These are phyloP conservation scores for Lasioglossum calceatum DNA, from an alignment of 2,888 invertebrate genomes.

Conservation along the genomic window DNA sequence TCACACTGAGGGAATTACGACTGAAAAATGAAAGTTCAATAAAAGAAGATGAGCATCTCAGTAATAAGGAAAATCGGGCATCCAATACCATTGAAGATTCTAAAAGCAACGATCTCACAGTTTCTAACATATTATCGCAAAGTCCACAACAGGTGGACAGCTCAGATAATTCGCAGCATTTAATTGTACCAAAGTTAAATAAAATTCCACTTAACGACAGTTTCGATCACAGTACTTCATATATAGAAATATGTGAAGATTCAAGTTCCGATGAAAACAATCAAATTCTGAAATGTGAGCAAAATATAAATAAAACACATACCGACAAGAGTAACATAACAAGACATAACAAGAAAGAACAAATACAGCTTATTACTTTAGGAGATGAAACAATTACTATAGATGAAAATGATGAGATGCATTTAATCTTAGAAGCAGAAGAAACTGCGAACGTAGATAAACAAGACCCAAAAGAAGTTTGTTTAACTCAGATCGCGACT, in stretches of 20 bases:
- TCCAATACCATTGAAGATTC: slow-evolving; percentile 33
- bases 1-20: background rate
- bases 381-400: background rate
- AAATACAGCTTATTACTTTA: background rate
- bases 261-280: slow-evolving; percentile 11
- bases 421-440: background rate
- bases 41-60: slow-evolving; percentile 50
- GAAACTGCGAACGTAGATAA: background rate
- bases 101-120: slow-evolving; percentile 15
- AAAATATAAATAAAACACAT: slow-evolving; percentile 6
- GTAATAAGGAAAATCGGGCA: slow-evolving; percentile 57
- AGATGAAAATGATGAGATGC: background rate
- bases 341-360: background rate
- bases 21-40: slow-evolving; percentile 1
- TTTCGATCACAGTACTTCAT: background rate
- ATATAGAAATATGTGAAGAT: background rate
- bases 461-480: background rate
- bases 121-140: slow-evolving; percentile 16
- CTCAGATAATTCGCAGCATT: slow-evolving; percentile 15
- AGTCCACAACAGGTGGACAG: slow-evolving; percentile 23
- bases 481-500: background rate
- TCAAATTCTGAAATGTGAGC: slow-evolving; percentile 6
- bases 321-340: background rate
- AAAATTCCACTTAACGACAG: background rate
- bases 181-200: background rate